Percentiles rank a stretch among this genome's conserved stretches.
phyloP scores from a whole-genome alignment of 2,888 invertebrate species.

The Ophion slaviceki region DNA sequence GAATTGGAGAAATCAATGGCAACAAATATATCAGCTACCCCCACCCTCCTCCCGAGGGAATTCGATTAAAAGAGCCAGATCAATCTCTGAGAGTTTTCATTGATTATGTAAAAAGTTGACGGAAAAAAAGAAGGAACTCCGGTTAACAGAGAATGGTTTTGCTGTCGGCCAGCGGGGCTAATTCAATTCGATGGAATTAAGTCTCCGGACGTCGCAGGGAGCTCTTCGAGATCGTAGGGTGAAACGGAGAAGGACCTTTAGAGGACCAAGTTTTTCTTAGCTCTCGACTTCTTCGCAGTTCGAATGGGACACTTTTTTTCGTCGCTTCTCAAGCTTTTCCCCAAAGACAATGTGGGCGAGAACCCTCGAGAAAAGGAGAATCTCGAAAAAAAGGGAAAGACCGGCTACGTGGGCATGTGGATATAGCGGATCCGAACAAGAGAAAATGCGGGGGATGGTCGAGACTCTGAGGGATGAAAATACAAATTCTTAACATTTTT shows the following conservation, averaged over 20 bases:
- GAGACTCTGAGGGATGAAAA: background rate
- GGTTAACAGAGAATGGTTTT: constrained; percentile 32
- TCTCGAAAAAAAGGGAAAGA: constrained; percentile 1
- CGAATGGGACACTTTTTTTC: constrained; percentile 48
- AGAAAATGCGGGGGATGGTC: background rate
- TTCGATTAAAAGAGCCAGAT: constrained; percentile 34
- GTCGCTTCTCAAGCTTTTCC: constrained; percentile 15
- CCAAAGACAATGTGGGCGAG: constrained; percentile 48
- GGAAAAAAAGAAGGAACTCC: background rate
- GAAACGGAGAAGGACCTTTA: constrained; percentile 32
- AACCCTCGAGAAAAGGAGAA: constrained; percentile 14
- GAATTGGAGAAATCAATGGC: constrained; percentile 28
- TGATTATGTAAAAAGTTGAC: constrained; percentile 48
- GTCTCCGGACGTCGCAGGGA: constrained; percentile 48
- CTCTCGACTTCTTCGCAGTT: constrained; percentile 26
- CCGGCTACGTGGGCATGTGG: background rate
- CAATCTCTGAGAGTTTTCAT: constrained; percentile 38
- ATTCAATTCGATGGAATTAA: constrained; percentile 61
- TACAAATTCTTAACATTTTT: background rate
- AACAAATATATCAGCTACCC: constrained; percentile 4
- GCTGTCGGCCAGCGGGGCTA: constrained; percentile 47
- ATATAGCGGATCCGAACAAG: background rate
- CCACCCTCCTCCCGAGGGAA: background rate
- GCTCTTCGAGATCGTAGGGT: constrained; percentile 12
- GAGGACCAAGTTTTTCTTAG: constrained; percentile 51